phyloP scores from a whole-genome alignment of 92 coral and sea anemone species.

The Parazoanthus swiftii region DNA sequence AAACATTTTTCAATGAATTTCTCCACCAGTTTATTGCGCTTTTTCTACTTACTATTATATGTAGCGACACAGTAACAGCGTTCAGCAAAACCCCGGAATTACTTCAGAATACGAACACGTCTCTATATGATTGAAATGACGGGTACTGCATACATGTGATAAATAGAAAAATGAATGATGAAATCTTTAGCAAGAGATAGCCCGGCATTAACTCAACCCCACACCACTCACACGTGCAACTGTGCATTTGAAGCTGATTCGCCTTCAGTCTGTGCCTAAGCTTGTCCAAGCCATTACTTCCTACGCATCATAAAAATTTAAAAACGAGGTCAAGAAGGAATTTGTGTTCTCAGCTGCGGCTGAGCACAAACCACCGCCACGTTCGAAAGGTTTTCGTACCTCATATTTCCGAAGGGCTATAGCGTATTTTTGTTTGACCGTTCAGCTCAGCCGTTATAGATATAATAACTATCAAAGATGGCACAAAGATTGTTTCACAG shows the following conservation, averaged over 20 bases:
- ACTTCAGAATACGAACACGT: not conserved
- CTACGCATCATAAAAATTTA: conserved; percentile 17
- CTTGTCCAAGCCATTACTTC: not conserved
- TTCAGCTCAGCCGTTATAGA: not conserved
- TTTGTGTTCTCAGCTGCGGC: conserved; percentile 11
- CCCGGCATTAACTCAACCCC: not conserved
- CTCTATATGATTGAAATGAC: not conserved
- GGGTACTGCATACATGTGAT: not conserved
- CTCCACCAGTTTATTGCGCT: not conserved
- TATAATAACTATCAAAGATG: not conserved
- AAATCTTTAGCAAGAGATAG: too few species aligned
- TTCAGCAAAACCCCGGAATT: not conserved
- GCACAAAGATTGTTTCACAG: not conserved
- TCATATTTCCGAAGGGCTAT: not conserved
- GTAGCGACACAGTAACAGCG: not conserved
- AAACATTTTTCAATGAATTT: not conserved
- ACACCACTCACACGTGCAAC: not conserved
- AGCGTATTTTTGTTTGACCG: not conserved
- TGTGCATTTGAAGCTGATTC: not conserved
- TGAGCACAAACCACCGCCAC: not conserved
- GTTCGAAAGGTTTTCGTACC: not conserved
- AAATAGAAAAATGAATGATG: too few species aligned
- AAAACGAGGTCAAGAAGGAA: not conserved
- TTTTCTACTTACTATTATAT: not conserved
- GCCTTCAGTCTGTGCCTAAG: not conserved